These are phyloP conservation scores for Thereva unica DNA, from an alignment of 2,888 invertebrate genomes.

Conservation along the genomic window DNA sequence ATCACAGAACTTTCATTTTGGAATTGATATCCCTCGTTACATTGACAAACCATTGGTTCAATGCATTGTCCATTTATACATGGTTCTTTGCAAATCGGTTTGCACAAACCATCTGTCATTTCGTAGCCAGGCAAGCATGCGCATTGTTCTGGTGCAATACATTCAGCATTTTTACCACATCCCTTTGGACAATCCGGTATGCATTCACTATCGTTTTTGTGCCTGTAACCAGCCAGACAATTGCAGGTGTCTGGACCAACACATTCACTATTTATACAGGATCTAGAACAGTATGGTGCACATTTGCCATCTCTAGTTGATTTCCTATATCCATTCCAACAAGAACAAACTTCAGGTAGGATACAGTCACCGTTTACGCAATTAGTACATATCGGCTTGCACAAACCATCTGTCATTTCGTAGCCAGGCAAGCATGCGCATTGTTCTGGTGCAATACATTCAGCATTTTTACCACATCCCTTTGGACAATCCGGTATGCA, in stretches of 20 bases:
- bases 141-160: constrained; percentile 40
- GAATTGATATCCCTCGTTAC: constrained; percentile 43
- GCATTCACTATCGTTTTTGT: no score
- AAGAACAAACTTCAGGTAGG: background rate
- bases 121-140: background rate
- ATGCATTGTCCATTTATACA: constrained; percentile 59
- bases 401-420: background rate
- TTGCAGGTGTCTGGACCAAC: no score
- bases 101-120: constrained; percentile 10
- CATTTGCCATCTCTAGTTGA: background rate
- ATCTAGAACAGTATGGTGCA: background rate
- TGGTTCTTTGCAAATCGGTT: constrained; percentile 60
- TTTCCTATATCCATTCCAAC: constrained; percentile 2
- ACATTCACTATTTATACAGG: constrained; percentile 30
- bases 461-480: background rate
- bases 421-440: background rate
- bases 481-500: no score
- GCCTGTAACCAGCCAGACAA: no score
- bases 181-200: no score
- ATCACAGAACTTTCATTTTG: constrained; percentile 46
- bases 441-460: constrained; percentile 40
- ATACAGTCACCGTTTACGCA: no score
- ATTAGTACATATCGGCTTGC: constrained; percentile 52
- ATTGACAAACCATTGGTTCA: background rate
- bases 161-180: constrained; percentile 2